Base-by-base conservation (phyloP, 2,113 vertebrate species). In the Gymnorhina tibicen region DNA sequence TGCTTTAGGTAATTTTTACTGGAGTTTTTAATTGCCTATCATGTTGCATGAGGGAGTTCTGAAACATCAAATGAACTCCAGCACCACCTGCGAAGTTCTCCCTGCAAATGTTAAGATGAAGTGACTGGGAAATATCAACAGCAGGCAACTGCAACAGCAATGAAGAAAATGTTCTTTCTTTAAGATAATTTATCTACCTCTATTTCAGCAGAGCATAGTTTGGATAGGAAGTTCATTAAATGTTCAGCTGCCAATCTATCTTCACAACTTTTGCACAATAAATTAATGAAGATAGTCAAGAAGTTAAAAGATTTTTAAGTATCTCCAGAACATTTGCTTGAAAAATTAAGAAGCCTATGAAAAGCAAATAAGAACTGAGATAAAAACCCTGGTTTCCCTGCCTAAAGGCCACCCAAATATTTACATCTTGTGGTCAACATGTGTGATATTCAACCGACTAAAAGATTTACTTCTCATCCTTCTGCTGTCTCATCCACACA, bases 41-140 rank as follows among this genome's bases (percentile, higher is more conserved):
- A 93, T 96, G 88, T 87, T 93, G 75, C 91, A 93, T 73, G 75
- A 85, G 86, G 95, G 93, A 94, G 52, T 85, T 95, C 72, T 84
- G 75, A 73, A 85, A 78, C 46, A 87, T 42, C 60, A 69, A 88
- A 90, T 94, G 78, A 95, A 78, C 72, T 89, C 62, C 6, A 26
- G 37, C 67, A 94, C 85, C 85, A 94, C 87, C 89, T 96, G 95
- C 77, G 77, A 90, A 94, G 74, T 42, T 62, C 30, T 68, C 33
- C 33, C n/a, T 74, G n/a, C 14, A 79, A 91, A 93, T 66, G 78
- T 59, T 89, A 95, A 95, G 67, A 72, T 86, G n/a, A 91, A 92
- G 62, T 81, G 64, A 75, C 44, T 91, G 75, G 39, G 56, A 91
- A 79, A 77, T 55, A 89, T 17, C 55, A 92, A 52, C 59, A 68